Conservation (phyloP, 1,140 invertebrate genomes). For the Brachionus angularis region DNA sequence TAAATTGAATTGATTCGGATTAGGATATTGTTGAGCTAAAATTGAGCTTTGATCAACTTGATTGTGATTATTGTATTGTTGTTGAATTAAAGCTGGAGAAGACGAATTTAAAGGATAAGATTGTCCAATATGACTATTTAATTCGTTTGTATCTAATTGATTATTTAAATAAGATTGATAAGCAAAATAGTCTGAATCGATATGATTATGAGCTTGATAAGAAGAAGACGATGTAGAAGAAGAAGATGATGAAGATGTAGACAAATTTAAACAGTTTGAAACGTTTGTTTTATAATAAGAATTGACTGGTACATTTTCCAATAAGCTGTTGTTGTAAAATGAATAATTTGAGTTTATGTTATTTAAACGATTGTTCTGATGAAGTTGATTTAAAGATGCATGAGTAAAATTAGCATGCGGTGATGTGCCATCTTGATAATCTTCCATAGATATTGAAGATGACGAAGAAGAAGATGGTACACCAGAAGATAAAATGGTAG, state of each 20-base stretch:
- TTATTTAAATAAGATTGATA: constrained; percentile 9
- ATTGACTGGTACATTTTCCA: neutral
- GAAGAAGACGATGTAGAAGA: constrained; percentile 37
- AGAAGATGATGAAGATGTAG: constrained; percentile 32
- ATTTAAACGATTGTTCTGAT: too few species aligned
- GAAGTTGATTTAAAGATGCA: constrained; percentile 18
- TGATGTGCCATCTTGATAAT: constrained; percentile 7
- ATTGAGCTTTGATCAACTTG: neutral
- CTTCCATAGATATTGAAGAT: constrained; percentile 40
- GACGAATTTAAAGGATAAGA: neutral
- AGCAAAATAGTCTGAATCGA: constrained; percentile 34
- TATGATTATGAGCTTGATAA: constrained; percentile 1
- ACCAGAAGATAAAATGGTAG: neutral
- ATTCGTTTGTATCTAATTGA: neutral
- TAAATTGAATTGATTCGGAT: too few species aligned
- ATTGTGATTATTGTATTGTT: neutral
- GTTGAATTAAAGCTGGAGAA: constrained; percentile 23
- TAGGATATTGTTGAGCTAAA: constrained; percentile 18
- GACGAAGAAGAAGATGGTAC: constrained; percentile 27
- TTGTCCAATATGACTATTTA: neutral
- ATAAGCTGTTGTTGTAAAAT: constrained; percentile 11
- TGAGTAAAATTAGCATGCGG: neutral
- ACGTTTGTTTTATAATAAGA: neutral
- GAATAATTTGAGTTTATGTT: too few species aligned
- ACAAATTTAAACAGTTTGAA: constrained; percentile 11